Evolutionary conservation across 2,113 vertebrate species (phyloP).

Genomic region (Tapirus terrestris): DNA sequence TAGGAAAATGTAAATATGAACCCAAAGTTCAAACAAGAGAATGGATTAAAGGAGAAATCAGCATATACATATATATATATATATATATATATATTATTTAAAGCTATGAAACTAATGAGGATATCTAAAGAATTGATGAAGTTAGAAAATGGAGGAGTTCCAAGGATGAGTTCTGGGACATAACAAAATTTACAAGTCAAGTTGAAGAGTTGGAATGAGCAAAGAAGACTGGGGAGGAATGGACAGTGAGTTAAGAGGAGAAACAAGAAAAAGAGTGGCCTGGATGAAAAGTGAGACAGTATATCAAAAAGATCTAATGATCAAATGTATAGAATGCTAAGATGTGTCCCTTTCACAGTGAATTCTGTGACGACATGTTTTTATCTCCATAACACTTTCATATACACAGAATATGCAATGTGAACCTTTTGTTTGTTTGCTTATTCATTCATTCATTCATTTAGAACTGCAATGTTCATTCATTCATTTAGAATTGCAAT

Average conservation of each 20-base stretch:
- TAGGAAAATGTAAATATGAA: background rate
- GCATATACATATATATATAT: background rate
- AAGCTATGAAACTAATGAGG: background rate
- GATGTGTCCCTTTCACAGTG: background rate
- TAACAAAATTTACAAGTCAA: background rate
- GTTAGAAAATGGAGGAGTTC: background rate
- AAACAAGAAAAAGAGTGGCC: background rate
- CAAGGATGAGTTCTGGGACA: background rate
- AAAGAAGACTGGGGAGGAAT: background rate
- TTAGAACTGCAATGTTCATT: background rate
- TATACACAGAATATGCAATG: background rate
- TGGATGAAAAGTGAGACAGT: background rate
- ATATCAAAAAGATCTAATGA: background rate
- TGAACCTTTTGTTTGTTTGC: background rate
- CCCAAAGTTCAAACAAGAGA: background rate
- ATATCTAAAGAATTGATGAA: background rate
- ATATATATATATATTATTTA: background rate
- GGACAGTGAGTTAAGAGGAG: background rate
- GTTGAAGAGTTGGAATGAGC: background rate
- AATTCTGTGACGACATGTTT: background rate
- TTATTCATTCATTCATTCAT: background rate
- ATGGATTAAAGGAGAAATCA: background rate
- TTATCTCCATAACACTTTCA: background rate
- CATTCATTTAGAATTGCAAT: background rate
- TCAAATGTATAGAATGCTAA: background rate